Evolutionary conservation across 1,140 invertebrate genomes (phyloP), one percentile per base, ranked within the genome.

Genomic region (Ridgeia piscesae): DNA sequence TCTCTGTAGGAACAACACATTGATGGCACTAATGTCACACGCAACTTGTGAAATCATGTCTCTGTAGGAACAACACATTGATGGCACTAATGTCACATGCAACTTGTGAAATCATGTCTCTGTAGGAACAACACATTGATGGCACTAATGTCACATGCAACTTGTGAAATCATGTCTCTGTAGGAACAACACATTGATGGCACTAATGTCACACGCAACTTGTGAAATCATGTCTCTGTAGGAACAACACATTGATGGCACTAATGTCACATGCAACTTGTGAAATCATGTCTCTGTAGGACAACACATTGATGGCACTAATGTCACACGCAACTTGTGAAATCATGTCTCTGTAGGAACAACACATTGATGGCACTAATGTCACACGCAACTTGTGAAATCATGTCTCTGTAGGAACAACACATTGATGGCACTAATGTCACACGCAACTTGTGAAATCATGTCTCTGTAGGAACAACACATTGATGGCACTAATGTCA

Each of bases 161-260:
- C 42, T 6, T 4, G 42, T 42, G 42, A n/a, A n/a, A n/a, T n/a
- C n/a, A n/a, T n/a, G 91, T 33, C 91, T 58, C 93, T 94, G 48
- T 21, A 77, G 14, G 17, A 77, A 42, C 42, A 77, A 77, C 58
- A 14, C 27, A 77, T 21, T 8, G 58, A 77, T 6, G 14, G 58
- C 11, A 21, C 58, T 77, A 77, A 31, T 77, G 58, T 21, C 11
- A 42, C 42, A 42, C 4, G 11, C 11, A 42, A 42, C 42, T 6
- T 4, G 42, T 42, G 42, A n/a, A n/a, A n/a, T n/a, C n/a, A n/a
- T n/a, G 91, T 33, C 91, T 58, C 93, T 94, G 48, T 21, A 77
- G 14, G 17, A 77, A 42, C 42, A 77, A 77, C 58, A 14, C 27
- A 77, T 21, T 8, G 58, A 77, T 6, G 14, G 58, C 11, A 21